These are phyloP conservation scores for Tiphia femorata DNA, from an alignment of 2,888 invertebrate species.

Conservation along the genomic window DNA sequence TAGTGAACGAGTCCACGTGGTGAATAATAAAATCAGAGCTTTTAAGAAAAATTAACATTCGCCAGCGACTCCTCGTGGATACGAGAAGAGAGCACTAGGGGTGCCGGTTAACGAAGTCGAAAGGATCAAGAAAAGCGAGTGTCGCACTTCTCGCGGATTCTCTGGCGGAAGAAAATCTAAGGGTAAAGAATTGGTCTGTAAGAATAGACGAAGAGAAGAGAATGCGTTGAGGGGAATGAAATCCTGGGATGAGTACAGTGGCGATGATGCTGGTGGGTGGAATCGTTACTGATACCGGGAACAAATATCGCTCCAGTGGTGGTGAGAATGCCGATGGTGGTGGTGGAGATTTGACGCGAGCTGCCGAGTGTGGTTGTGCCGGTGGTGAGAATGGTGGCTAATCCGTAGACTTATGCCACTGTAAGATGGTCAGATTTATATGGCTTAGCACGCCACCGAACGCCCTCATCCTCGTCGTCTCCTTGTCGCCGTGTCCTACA, in stretches of 20 bases:
- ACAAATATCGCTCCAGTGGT: too few relatives aligned
- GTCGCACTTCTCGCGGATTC: background rate
- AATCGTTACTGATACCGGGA: slow-evolving; percentile 14
- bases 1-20: too few relatives aligned
- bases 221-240: slow-evolving; percentile 20
- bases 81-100: too few relatives aligned
- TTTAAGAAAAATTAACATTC: slow-evolving; percentile 35
- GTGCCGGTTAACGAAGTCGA: too few relatives aligned
- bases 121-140: too few relatives aligned
- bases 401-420: slow-evolving; percentile 66
- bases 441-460: slow-evolving; percentile 56
- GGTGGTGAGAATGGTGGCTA: slow-evolving; percentile 56
- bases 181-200: too few relatives aligned
- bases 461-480: slow-evolving; percentile 17
- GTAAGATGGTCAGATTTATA: slow-evolving; percentile 68
- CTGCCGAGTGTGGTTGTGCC: slow-evolving; percentile 22
- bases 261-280: background rate
- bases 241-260: slow-evolving; percentile 9
- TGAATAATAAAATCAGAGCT: slow-evolving; percentile 17
- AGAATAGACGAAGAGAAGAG: too few relatives aligned
- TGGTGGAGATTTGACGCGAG: slow-evolving; percentile 17
- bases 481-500: background rate
- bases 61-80: too few relatives aligned
- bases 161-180: too few relatives aligned
- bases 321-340: slow-evolving; percentile 7